These are phyloP conservation scores for Mormyrus iriodes DNA, from an alignment of 2,113 vertebrate genomes.

Conservation along the genomic window DNA sequence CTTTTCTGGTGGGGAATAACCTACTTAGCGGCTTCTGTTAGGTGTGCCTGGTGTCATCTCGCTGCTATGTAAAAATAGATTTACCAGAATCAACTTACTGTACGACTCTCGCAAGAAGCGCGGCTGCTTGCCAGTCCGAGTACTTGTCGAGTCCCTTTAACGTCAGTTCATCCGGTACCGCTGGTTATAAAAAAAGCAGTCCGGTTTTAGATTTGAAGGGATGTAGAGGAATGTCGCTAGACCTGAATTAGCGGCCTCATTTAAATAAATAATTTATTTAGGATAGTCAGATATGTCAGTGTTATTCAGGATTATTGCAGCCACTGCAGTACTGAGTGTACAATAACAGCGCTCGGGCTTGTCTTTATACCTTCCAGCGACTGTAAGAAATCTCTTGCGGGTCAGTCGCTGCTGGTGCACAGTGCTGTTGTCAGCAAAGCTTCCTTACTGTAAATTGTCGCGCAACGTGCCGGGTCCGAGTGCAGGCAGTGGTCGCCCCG, in stretches of 20 bases:
- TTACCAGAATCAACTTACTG: slow-evolving; percentile 12
- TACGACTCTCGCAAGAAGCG: background rate
- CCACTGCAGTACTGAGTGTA: background rate
- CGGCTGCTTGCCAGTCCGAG: too few relatives aligned
- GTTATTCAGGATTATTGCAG: background rate
- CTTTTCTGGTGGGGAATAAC: slow-evolving; percentile 10
- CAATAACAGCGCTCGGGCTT: background rate
- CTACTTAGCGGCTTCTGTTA: background rate
- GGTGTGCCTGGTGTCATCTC: background rate
- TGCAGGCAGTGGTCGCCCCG: background rate
- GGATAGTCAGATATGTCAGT: background rate
- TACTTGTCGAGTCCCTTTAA: background rate
- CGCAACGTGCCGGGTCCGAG: background rate
- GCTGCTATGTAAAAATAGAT: slow-evolving; percentile 7
- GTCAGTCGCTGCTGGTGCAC: too few relatives aligned
- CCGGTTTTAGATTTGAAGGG: background rate
- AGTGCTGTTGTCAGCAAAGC: background rate
- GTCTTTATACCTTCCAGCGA: background rate
- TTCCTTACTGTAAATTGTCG: background rate
- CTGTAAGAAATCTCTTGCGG: background rate
- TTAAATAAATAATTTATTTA: background rate
- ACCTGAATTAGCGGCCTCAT: background rate
- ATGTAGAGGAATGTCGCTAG: background rate
- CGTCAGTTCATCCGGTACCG: background rate
- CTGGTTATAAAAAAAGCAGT: background rate